Evolutionary conservation across 30 jellyfish, hydroid and myxozoan genomes (phyloP), one percentile per base, ranked within the genome.

Genomic region (Turritopsis dohrnii): DNA sequence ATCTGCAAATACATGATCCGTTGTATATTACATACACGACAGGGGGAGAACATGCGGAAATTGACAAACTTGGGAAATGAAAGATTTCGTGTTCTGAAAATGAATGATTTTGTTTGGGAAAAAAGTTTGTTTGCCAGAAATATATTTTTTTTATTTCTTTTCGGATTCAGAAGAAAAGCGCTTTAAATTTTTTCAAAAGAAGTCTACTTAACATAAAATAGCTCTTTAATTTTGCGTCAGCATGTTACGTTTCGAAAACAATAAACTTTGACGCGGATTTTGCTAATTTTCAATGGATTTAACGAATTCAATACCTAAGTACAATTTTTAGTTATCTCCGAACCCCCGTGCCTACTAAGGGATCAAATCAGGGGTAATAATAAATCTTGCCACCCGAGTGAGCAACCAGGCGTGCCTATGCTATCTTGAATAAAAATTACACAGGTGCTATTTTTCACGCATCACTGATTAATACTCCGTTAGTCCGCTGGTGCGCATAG

Each of bases 401-500:
- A 29, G 85, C 72, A 77, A 25, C 71, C 71, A 77, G 66, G 85
- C 85, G 85, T 77, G 85, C 66, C 52, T 30, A 7, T 41, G 60
- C 60, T 41, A 60, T 77, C 53, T 28, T 77, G 71, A 52, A 77
- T 77, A 29, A 52, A 29, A 60, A 17, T 52, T 28, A 29, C 28
- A 19, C 85, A 77, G 85, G 85, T 77, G 85, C 30, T 52, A 28
- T 18, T 21, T 77, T 77, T 77, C 72, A 77, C 72, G 85, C 72
- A 26, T 60, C 66, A 66, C 30, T 77, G 85, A 77, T 30, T 66
- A 26, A 24, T 77, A 25, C 85, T 77, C 85, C 85, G 52, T 29
- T 77, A 74, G 71, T 77, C 85, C 85, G 85, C 18, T 77, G 85
- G 71, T 77, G 71, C 85, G 73, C 85, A 77, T 21, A 26, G 53